Base-by-base conservation (phyloP, 2,113 vertebrate species). In the Setophaga petechia region DNA sequence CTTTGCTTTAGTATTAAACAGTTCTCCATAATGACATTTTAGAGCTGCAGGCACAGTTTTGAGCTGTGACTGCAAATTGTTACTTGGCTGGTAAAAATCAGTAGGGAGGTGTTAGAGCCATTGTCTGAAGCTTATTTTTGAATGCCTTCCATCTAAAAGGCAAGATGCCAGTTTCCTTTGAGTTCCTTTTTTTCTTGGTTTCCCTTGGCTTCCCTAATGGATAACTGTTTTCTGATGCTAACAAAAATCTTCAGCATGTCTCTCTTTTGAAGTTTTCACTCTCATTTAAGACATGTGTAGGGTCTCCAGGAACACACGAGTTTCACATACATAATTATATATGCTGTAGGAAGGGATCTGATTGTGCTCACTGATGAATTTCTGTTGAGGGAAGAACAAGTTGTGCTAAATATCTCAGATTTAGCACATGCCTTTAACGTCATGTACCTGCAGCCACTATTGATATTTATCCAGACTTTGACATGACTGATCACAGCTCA, bases 71-170 rank as follows among this genome's bases (percentile, higher is more conserved):
- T 96, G 65, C 61, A 90, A 77, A 90, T 94, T 94, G 80, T 72
- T 81, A 78, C 44, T 94, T 95, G 92, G 88, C 76, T 95, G 86
- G 88, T 84, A 92, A 90, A 94, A 96, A 74, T 90, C 79, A 92
- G 44, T 66, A 54, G 92, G 94, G 92, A 95, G 44, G 69, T 93
- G 72, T 90, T 90, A 78, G 61, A 81, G 33, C 37, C 76, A 94
- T 93, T 96, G 92, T 96, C 86, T 94, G 73, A 86, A 92, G 73
- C 71, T 93, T 61, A 52, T 86, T 92, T 90, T 58, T 94, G 35
- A 94, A 90, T 46, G 57, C 14, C 41, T 88, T 92, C 79, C 90
- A 92, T 95, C 80, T 78, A 35, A 81, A 86, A 75, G 46, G 47
- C 68, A 92, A 92, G 79, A 55, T 1, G 12, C 79, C 85, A 84